Evolutionary conservation across 2,113 vertebrate species (phyloP), one percentile per base, ranked within the genome.

Genomic region (Struthidea cinerea): DNA sequence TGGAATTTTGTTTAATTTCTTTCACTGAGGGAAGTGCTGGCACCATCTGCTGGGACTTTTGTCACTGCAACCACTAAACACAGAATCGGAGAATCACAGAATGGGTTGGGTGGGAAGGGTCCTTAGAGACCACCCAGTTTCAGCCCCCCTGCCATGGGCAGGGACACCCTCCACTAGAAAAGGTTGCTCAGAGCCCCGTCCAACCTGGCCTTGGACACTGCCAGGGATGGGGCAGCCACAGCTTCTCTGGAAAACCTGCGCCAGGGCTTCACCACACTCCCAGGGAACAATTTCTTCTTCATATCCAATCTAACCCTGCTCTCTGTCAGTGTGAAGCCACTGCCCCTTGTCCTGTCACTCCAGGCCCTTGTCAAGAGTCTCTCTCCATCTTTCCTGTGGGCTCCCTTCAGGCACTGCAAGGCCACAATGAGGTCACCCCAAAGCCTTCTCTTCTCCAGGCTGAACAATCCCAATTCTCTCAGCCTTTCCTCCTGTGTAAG

Each of bases 401-500:
- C 1, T 88, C 26, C 11, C 3, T 49, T 56, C 42, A 73, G 67
- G 49, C 1, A 27, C 22, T 64, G 57, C 0, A 50, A 73, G 0
- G 0, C 0, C 41, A 49, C 17, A 35, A 1, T 56, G 0, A 9
- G 21, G 9, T 64, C 35, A 35, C 26, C 21, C 26, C 0, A 0
- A 0, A 80, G 26, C 67, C 33, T 49, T 79, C 42, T 27, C 16
- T 8, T 35, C 7, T 49, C 14, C 50, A 50, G 50, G 22, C 5
- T 57, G 52, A 81, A 50, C 13, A 30, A 44, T 44, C 27, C 37
- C 18, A 44, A 2, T 13, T 81, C 26, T 1, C 26, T 23, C 52
- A 89, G 21, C 50, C 59, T 73, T 65, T 57, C 33, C 33, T 89
- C 15, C 27, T 42, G 4, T 37, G 16, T 33, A 24, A 65, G 33